Evolutionary conservation across 2,113 vertebrate genomes (phyloP).

Genomic region (Thamnophis sirtalis): DNA sequence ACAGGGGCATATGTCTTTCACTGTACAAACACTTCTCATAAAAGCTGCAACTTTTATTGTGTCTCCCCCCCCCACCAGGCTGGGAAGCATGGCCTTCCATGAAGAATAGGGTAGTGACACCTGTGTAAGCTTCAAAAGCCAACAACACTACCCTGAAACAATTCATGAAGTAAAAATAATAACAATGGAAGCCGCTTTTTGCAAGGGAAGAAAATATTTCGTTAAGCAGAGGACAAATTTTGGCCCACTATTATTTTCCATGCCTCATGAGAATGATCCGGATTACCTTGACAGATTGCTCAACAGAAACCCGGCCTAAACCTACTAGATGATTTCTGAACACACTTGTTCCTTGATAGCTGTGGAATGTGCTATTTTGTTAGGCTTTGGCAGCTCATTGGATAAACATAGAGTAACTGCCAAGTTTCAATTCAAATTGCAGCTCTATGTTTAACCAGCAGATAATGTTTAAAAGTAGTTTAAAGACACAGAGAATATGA

Average conservation of each 20-base stretch:
- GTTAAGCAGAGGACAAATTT: neutral
- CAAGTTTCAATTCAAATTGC: neutral
- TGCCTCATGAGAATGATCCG: neutral
- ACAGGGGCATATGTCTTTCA: neutral
- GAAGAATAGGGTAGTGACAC: neutral
- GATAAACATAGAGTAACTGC: neutral
- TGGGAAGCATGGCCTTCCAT: neutral
- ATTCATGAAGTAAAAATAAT: neutral
- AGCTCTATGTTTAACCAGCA: neutral
- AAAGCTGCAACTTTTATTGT: neutral
- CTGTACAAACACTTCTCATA: neutral
- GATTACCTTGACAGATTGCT: neutral
- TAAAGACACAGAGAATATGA: neutral
- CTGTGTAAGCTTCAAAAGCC: neutral
- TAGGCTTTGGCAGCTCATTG: neutral
- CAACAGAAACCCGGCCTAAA: neutral
- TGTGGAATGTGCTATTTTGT: neutral
- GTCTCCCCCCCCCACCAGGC: neutral
- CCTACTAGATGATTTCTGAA: neutral
- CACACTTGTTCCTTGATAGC: neutral
- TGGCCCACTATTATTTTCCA: neutral
- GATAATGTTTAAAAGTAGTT: neutral
- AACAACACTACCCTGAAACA: neutral
- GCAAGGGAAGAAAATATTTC: neutral
- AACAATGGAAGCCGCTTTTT: neutral